These are phyloP conservation scores for Columba janthina DNA, from an alignment of 2,113 vertebrate genomes.

Conservation along the genomic window DNA sequence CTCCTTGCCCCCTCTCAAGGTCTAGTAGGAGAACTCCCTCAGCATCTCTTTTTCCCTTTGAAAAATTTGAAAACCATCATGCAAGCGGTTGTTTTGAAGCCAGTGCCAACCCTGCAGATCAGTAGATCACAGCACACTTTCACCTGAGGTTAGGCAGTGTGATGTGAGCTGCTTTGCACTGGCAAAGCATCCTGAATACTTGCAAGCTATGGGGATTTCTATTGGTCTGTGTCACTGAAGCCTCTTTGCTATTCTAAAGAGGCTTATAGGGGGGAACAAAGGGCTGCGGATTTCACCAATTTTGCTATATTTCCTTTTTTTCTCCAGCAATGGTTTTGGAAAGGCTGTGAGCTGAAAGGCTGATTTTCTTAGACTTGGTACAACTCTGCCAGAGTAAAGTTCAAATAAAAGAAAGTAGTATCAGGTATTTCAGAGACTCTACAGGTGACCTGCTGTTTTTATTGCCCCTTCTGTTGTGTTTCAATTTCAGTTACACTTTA, in stretches of 20 bases:
- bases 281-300: background rate
- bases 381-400: background rate
- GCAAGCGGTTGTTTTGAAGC: constrained; percentile 13
- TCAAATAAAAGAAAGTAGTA: background rate
- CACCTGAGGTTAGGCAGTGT: constrained; percentile 25
- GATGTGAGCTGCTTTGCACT: background rate
- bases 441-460: constrained; percentile 34
- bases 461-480: background rate
- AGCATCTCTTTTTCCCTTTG: constrained; percentile 10
- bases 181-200: background rate
- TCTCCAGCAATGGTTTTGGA: background rate
- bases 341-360: background rate
- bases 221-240: background rate
- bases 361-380: background rate
- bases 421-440: background rate
- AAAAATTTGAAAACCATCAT: background rate
- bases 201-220: background rate
- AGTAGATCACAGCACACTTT: constrained; percentile 32
- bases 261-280: constrained; percentile 4
- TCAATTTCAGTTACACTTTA: constrained; percentile 24
- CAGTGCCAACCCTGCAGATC: background rate
- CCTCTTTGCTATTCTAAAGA: constrained; percentile 39
- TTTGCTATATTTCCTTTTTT: background rate
- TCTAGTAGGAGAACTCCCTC: constrained; percentile 10
- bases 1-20: constrained; percentile 18